Conservation (phyloP, 2,797 vertebrate genomes). For the Triplophysa yarkandensis region DNA sequence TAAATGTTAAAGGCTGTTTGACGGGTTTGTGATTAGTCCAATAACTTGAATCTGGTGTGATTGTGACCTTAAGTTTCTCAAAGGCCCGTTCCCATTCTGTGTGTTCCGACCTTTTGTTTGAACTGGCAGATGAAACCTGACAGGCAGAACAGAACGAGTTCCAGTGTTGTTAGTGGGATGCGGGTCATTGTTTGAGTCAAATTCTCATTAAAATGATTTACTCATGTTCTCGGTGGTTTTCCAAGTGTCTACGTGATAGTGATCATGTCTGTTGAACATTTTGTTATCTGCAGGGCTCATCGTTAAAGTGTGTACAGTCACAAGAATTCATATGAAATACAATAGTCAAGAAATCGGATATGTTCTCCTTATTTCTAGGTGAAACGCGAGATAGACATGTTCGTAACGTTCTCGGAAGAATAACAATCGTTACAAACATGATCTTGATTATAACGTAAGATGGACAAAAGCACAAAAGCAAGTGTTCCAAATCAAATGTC, state of each 20-base stretch:
- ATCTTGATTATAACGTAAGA: not conserved
- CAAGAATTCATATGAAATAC: not conserved
- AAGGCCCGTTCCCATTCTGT: conserved; percentile 14
- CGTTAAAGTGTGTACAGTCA: not conserved
- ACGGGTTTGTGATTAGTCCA: not conserved
- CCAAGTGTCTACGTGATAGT: conserved; percentile 38
- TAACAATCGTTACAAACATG: not conserved
- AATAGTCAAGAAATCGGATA: not conserved
- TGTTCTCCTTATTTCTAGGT: not conserved
- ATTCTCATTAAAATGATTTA: conserved; percentile 23
- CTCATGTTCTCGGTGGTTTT: conserved; percentile 6
- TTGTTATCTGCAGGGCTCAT: not conserved
- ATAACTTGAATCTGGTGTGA: not conserved
- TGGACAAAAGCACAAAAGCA: not conserved
- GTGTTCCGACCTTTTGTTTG: conserved; percentile 23
- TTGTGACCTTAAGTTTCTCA: not conserved
- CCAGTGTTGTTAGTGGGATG: conserved; percentile 17
- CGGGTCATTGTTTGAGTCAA: conserved; percentile 35
- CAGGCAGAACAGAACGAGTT: conserved; percentile 33
- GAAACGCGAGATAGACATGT: not conserved
- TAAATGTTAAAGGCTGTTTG: not conserved
- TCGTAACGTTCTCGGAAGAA: not conserved
- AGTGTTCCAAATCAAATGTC: not conserved
- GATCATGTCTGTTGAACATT: conserved; percentile 1
- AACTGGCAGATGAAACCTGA: conserved; percentile 29